phyloP scores from a whole-genome alignment of 2,888 invertebrate genomes.

The Hyalella azteca region DNA sequence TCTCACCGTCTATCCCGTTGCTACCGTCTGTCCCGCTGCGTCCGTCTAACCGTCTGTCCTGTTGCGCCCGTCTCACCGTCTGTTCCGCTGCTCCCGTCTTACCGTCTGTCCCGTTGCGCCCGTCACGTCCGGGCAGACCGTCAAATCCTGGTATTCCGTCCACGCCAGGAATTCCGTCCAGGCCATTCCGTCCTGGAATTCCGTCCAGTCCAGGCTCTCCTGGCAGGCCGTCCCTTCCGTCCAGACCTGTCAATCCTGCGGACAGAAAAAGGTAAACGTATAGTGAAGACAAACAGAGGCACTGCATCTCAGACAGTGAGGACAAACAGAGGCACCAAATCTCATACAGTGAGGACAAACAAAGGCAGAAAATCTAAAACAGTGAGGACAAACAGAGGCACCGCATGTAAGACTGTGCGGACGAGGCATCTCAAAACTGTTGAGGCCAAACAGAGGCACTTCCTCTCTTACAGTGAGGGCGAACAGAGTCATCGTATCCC shows the following conservation, averaged over 20 bases:
- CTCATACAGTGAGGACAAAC: background rate
- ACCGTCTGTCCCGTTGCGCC: constrained; percentile 75
- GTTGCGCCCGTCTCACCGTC: too few species aligned
- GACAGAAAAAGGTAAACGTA: background rate
- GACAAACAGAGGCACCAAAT: background rate
- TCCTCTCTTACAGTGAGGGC: too few species aligned
- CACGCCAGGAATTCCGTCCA: constrained; percentile 77
- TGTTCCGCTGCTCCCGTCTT: too few species aligned
- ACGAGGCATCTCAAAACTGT: too few species aligned
- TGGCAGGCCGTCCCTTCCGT: constrained; percentile 87
- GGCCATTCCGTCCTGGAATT: constrained; percentile 77
- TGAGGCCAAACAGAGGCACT: too few species aligned
- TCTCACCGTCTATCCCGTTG: too few species aligned
- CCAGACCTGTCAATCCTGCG: constrained; percentile 70
- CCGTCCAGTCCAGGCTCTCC: constrained; percentile 90
- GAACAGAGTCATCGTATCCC: too few species aligned
- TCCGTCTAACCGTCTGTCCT: too few species aligned
- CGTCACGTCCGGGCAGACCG: constrained; percentile 63
- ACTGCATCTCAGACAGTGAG: background rate
- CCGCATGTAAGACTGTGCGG: background rate
- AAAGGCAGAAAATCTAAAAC: background rate
- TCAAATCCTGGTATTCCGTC: constrained; percentile 70
- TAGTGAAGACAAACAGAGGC: background rate
- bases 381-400: background rate
- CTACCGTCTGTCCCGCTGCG: too few species aligned